A percentile compares a stretch with the other conserved stretches of the same genome.
These are phyloP conservation scores for Rhopilema esculentum DNA, from an alignment of 30 jellyfish, hydroid and myxozoan species.

Conservation along the genomic window DNA sequence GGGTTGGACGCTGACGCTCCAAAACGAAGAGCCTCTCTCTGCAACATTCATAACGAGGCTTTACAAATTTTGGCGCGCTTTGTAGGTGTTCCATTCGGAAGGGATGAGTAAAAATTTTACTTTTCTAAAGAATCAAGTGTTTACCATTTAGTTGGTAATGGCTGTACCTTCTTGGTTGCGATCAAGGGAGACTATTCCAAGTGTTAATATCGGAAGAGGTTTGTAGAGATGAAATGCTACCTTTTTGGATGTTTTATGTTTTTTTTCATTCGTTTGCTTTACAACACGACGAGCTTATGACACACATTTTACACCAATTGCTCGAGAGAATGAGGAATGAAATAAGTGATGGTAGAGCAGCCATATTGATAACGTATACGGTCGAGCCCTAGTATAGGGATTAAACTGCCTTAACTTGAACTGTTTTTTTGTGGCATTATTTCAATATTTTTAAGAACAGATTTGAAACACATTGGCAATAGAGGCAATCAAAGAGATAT, in stretches of 20 bases:
- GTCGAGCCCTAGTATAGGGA: too few species aligned
- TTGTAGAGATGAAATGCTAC: background rate
- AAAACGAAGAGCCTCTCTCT: background rate
- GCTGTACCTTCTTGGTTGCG: background rate
- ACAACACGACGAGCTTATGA: too few species aligned
- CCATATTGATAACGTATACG: too few species aligned
- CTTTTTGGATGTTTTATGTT: background rate
- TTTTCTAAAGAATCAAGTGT: background rate
- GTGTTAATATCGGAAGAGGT: background rate
- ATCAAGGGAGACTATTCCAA: background rate
- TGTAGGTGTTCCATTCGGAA: background rate
- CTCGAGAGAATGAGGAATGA: too few species aligned
- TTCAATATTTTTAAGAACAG: too few species aligned
- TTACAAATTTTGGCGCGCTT: background rate
- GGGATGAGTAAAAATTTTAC: background rate
- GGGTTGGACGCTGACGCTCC: too few species aligned
- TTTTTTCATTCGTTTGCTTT: background rate
- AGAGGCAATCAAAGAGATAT: too few species aligned
- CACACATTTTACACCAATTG: too few species aligned
- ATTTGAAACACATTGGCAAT: too few species aligned
- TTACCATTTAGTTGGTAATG: background rate
- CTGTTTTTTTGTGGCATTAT: too few species aligned
- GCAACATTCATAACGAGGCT: background rate
- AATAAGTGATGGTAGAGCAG: too few species aligned
- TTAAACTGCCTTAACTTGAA: too few species aligned